phyloP scores from a whole-genome alignment of 37 sponge, comb jelly and placozoan species.

The Mnemiopsis leidyi region DNA sequence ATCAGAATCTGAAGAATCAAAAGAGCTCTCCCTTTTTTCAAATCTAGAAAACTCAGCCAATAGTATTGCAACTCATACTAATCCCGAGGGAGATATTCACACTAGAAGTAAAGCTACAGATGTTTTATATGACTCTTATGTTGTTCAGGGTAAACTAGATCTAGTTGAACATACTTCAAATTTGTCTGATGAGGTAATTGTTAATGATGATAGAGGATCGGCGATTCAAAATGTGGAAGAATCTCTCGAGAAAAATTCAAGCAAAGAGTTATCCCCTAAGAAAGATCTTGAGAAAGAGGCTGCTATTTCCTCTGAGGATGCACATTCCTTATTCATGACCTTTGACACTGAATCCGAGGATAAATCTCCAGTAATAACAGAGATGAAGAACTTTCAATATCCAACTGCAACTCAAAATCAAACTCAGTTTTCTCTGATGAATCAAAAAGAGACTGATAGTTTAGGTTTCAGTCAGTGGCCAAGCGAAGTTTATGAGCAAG shows the following conservation, averaged over 20 bases:
- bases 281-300: not conserved
- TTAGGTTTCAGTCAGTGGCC: not conserved
- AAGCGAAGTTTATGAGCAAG: not conserved
- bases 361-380: not conserved
- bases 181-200: not conserved
- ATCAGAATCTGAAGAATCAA: not conserved
- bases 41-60: not conserved
- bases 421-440: not conserved
- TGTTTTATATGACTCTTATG: not conserved
- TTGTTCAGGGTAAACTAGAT: not conserved
- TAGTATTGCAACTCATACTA: not conserved
- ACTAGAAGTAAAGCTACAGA: not conserved
- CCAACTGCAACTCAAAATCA: not conserved
- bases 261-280: not conserved
- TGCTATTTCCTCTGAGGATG: not conserved
- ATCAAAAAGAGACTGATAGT: not conserved
- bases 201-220: no score
- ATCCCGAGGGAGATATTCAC: not conserved
- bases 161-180: not conserved
- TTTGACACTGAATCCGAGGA: not conserved
- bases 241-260: not conserved
- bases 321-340: not conserved
- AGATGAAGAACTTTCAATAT: not conserved
- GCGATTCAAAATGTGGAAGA: no score
- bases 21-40: not conserved